Base-by-base conservation (phyloP, 1,140 invertebrate genomes). In the Atta colombica region DNA sequence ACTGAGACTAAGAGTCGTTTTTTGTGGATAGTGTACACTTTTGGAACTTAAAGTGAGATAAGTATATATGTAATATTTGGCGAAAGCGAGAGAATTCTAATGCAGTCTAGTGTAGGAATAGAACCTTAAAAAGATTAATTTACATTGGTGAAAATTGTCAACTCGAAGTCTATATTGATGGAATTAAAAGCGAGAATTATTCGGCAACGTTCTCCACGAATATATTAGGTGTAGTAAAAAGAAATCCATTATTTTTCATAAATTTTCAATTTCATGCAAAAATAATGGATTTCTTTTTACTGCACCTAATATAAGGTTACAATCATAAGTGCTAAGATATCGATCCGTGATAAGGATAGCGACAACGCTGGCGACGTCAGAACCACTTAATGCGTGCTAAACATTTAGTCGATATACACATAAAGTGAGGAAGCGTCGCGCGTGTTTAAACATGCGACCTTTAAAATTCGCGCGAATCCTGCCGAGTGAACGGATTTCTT, bases 401-500 rank as follows among this genome's bases (percentile, higher is more conserved):
- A 82, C 80, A 82, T 82, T 82, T 82, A 82, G 69, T 82, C 39
- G 68, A 82, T 82, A 82, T 66, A 82, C 80, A 82, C 80, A 82
- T 82, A 82, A 74, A 82, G 39, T 82, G 68, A 82, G 51, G 61
- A 45, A 55, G 16, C 51, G 35, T 71, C 21, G 78, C 77, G 49
- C n/a, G 49, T 18, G 31, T 39, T 71, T 25, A 18, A 69, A 35
- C 39, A 8, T 51, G 35, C 51, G 53, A 31, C 28, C 49, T 53
- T 45, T 77, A 39, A 51, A 55, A 74, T 60, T 28, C 45, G 28
- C 35, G 31, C 39, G 45, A 60, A 18, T 66, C n/a, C 65, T 49
- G 65, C n/a, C 61, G 61, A 65, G 45, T 18, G 75, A 49, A 51
- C 39, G 61, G 45, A 51, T 78, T 10, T 28, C 16, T 16, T 71